phyloP scores from a whole-genome alignment of 2,797 vertebrate species.

The Furcifer pardalis region DNA sequence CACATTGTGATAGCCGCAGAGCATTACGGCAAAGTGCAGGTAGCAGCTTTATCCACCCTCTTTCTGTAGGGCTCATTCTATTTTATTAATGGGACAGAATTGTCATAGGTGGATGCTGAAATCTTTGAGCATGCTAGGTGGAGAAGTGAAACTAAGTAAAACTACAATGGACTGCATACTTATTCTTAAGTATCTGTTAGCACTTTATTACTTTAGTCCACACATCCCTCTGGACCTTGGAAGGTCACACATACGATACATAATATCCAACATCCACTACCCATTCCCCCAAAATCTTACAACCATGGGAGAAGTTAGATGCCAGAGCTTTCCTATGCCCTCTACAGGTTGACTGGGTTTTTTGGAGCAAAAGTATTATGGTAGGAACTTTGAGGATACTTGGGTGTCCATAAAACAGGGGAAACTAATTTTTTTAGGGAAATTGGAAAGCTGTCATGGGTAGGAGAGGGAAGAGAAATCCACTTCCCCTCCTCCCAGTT shows the following conservation, averaged over 20 bases:
- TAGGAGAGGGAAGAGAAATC: background rate
- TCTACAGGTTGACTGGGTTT: too few relatives aligned
- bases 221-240: too few relatives aligned
- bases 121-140: background rate
- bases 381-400: too few relatives aligned
- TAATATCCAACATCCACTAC: too few relatives aligned
- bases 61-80: background rate
- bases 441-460: background rate
- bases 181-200: background rate
- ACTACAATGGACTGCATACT: background rate
- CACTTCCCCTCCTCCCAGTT: background rate
- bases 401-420: too few relatives aligned
- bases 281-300: too few relatives aligned
- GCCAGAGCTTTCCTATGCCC: too few relatives aligned
- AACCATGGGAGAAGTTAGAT: too few relatives aligned
- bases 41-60: slow-evolving; percentile 20
- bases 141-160: background rate
- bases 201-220: background rate
- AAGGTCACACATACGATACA: too few relatives aligned
- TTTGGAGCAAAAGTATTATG: too few relatives aligned
- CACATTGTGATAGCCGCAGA: slow-evolving; percentile 62
- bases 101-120: background rate
- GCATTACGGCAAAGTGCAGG: slow-evolving; percentile 55
- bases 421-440: background rate
- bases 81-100: background rate